phyloP scores from a whole-genome alignment of 2,113 vertebrate genomes.

The Corvus hawaiiensis region DNA sequence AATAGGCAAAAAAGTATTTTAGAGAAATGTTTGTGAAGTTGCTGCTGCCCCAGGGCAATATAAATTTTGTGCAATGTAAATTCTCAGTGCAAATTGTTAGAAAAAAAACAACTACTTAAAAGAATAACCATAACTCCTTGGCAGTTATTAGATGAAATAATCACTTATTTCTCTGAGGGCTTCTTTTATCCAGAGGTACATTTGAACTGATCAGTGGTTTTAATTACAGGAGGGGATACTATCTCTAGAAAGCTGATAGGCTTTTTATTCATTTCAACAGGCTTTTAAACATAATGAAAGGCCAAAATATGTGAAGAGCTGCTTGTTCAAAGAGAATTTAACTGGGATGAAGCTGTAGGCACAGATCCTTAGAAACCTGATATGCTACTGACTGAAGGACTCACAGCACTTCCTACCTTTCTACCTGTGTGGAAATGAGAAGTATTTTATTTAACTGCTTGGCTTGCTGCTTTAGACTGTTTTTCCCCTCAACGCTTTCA shows the following conservation, averaged over 20 bases:
- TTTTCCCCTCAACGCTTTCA: not conserved
- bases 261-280: not conserved
- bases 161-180: not conserved
- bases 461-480: not conserved
- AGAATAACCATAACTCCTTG: not conserved
- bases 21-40: not conserved
- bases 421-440: not conserved
- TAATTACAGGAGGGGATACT: not conserved
- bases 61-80: not conserved
- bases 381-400: not conserved
- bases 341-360: not conserved
- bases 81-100: not conserved
- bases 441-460: not conserved
- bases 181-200: not conserved
- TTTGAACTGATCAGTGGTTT: not conserved
- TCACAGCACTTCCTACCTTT: not conserved
- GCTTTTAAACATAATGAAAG: not conserved
- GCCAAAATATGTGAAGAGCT: not conserved
- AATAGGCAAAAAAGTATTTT: not conserved
- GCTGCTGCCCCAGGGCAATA: not conserved
- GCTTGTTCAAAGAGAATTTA: not conserved
- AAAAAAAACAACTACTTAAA: not conserved
- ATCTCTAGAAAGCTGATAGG: not conserved
- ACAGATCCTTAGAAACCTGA: not conserved
- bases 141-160: not conserved